These are phyloP conservation scores for Netelia inedita DNA, from an alignment of 2,888 invertebrate genomes.

Conservation along the genomic window DNA sequence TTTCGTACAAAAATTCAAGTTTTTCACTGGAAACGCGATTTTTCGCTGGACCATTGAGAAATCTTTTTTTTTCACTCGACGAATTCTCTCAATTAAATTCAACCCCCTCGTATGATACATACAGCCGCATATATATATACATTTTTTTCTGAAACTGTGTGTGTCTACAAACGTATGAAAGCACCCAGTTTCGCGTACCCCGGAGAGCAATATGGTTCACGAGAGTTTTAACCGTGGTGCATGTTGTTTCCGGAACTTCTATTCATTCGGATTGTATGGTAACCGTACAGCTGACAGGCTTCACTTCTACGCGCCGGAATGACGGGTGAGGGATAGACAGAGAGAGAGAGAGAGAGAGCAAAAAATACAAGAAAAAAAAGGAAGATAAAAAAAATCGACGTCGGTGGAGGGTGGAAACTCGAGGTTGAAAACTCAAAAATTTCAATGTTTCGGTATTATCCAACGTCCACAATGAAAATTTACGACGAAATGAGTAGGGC, in stretches of 20 bases:
- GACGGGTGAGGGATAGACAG: neutral
- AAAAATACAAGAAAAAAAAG: neutral
- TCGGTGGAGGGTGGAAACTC: neutral
- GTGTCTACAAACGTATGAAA: neutral
- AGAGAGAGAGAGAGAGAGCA: neutral
- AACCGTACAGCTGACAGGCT: conserved; percentile 13
- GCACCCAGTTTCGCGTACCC: conserved; percentile 16
- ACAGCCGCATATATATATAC: neutral
- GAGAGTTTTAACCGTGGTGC: conserved; percentile 46
- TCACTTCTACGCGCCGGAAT: conserved; percentile 12
- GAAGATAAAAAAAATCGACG: conserved; percentile 6
- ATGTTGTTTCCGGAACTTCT: conserved; percentile 48
- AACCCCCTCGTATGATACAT: neutral
- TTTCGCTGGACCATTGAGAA: conserved; percentile 16
- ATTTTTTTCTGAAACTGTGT: neutral
- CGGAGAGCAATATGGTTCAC: conserved; percentile 37
- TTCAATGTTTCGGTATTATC: neutral
- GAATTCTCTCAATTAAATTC: conserved; percentile 26
- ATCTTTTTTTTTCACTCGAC: neutral
- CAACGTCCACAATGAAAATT: neutral
- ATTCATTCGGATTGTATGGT: conserved; percentile 29
- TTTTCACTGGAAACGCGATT: conserved; percentile 20
- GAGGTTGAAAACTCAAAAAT: neutral
- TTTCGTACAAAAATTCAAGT: conserved; percentile 22
- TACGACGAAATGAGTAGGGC: neutral